Percentiles rank a stretch among this genome's conserved stretches.
Evolutionary conservation across 2,113 vertebrate genomes (phyloP).

Genomic region (Notechis scutatus): DNA sequence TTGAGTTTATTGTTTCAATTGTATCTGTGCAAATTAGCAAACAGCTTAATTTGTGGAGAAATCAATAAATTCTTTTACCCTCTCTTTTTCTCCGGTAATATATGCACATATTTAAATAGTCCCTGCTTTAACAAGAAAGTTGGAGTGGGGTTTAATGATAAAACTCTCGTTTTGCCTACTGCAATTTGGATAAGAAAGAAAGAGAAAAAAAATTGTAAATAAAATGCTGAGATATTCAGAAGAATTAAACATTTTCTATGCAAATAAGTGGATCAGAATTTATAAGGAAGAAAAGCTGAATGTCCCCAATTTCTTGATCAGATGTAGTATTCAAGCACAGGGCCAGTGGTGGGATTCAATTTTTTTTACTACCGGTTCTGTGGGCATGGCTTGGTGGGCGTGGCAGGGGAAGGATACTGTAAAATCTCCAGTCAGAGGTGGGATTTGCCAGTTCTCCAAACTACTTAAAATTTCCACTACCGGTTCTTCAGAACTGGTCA

Average conservation of each 20-base stretch:
- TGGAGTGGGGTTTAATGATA: not conserved
- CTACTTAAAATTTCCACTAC: too few species aligned
- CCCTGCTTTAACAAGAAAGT: conserved; percentile 33
- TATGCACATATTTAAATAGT: conserved; percentile 41
- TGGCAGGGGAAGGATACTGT: too few species aligned
- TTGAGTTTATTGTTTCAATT: conserved; percentile 64
- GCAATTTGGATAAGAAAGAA: not conserved
- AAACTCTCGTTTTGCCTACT: not conserved
- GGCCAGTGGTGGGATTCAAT: not conserved
- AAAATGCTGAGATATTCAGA: not conserved
- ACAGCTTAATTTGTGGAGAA: conserved; percentile 57
- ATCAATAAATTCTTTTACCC: conserved; percentile 49
- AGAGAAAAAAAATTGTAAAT: not conserved
- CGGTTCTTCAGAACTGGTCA: too few species aligned
- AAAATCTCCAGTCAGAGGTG: too few species aligned
- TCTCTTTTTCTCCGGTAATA: conserved; percentile 41
- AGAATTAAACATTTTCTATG: not conserved
- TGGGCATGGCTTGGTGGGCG: too few species aligned
- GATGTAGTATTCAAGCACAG: not conserved
- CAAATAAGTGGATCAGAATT: not conserved
- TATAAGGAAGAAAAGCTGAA: not conserved
- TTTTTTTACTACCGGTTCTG: too few species aligned
- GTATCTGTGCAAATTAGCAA: conserved; percentile 56
- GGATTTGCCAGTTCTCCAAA: too few species aligned
- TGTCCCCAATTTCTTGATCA: not conserved